phyloP scores from a whole-genome alignment of 2,888 invertebrate genomes.

The Leptinotarsa peninsularis region DNA sequence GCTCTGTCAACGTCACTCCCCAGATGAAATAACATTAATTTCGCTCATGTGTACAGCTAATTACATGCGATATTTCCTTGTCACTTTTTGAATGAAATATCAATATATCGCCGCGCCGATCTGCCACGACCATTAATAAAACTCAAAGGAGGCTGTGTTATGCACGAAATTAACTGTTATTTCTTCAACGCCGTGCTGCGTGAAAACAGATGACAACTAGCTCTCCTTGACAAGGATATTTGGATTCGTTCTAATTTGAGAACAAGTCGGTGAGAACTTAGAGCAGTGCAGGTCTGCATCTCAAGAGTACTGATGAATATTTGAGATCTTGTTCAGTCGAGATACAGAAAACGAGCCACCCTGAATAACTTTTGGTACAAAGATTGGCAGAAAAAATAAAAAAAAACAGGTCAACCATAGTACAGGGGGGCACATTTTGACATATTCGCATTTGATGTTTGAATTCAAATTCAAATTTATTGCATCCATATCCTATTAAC shows the following conservation, averaged over 20 bases:
- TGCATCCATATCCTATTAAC: too few relatives aligned
- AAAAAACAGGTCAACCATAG: too few relatives aligned
- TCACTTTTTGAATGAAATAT: constrained; percentile 44
- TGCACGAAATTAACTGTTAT: constrained; percentile 25
- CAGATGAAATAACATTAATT: constrained; percentile 57
- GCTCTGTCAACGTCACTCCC: constrained; percentile 62
- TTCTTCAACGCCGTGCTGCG: constrained; percentile 1
- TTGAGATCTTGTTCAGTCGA: too few relatives aligned
- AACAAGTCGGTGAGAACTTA: not conserved
- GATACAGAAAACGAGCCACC: too few relatives aligned
- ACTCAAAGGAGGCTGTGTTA: constrained; percentile 25
- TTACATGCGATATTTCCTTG: constrained; percentile 54
- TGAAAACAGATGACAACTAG: constrained; percentile 16
- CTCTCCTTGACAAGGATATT: constrained; percentile 17
- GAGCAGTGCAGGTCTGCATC: not conserved
- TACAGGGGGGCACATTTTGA: too few relatives aligned
- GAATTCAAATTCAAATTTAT: too few relatives aligned
- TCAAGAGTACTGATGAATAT: too few relatives aligned
- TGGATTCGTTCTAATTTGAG: constrained; percentile 3
- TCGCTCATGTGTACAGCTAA: constrained; percentile 54
- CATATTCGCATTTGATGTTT: too few relatives aligned
- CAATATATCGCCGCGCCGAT: constrained; percentile 37
- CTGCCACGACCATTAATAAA: constrained; percentile 33
- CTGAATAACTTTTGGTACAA: too few relatives aligned
- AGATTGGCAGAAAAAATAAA: too few relatives aligned